A percentile compares a stretch with the other conserved stretches of the same genome.
Conservation (phyloP, 2,797 vertebrate genomes). For the Pseudochirops cupreus region DNA sequence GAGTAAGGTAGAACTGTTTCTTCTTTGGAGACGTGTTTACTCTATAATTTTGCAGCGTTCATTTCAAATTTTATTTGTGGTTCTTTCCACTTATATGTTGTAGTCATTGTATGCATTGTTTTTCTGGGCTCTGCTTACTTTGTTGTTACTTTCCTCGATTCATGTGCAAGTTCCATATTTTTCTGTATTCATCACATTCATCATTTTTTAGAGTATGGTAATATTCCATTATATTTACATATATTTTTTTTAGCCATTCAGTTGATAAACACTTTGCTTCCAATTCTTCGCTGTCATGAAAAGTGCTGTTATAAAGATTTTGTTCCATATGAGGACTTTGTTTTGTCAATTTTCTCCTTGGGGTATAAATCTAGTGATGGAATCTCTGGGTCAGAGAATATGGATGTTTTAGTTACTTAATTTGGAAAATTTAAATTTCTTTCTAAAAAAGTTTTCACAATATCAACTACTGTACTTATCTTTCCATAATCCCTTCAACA, state of each 20-base stretch:
- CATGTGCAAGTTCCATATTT: neutral
- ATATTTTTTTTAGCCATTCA: neutral
- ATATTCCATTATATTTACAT: neutral
- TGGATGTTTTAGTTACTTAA: neutral
- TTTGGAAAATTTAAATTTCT: neutral
- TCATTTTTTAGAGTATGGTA: neutral
- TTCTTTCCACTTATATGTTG: neutral
- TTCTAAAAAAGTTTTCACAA: neutral
- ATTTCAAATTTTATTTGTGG: neutral
- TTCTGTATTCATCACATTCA: neutral
- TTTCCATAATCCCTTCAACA: neutral
- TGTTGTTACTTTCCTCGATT: neutral
- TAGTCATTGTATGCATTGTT: neutral
- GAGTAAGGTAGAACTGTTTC: neutral
- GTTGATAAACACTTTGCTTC: neutral
- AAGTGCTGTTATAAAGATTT: neutral
- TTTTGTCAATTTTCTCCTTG: neutral
- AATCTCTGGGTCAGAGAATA: neutral
- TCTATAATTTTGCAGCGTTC: neutral
- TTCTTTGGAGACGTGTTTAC: neutral
- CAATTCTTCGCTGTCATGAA: neutral
- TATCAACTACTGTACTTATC: neutral
- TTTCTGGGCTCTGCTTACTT: neutral
- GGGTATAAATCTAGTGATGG: neutral
- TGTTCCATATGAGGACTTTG: neutral